Base-by-base conservation (phyloP, 1,140 invertebrate species). In the Dendroctonus ponderosae region DNA sequence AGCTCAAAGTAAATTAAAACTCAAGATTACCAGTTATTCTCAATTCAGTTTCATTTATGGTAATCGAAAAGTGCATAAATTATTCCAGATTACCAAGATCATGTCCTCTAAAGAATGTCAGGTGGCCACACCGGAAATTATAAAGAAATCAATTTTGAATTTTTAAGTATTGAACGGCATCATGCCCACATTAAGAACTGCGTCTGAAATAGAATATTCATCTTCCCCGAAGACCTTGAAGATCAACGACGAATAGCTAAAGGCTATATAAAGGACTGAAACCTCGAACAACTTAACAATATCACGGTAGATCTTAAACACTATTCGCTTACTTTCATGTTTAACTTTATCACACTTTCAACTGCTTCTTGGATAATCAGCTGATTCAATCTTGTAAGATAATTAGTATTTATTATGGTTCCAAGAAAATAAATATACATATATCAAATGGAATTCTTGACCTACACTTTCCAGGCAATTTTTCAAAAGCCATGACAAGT, bases 401-500 rank as follows among this genome's bases (percentile, higher is more conserved):
- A 46, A 9, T 46, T 46, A 11, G 43, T 46, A 12, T 11, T 46
- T 46, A 52, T 5, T 15, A n/a, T 52, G 9, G 14, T 56, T 56
- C 39, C 37, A 38, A 38, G 11, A n/a, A 39, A 11, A 56, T n/a
- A n/a, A n/a, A 5, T 40, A 48, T 50, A 7, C 7, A 40, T 9
- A 37, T 52, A 42, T 42, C 26, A 49, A 11, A 12, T 49, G 9
- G 26, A 26, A 26, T 26, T 26, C 26, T 26, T 26, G 26, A 26
- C 26, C 26, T 26, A 26, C 26, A 26, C 26, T 26, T 26, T 26
- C 26, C 39, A 63, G 9, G 11, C 40, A 49, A 61, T 63, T 54
- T 63, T 63, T 63, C 41, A 63, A 12, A n/a, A 4, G 6, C 6
- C 12, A 11, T 40, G 61, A 63, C 61, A 63, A 49, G n/a, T 53